A percentile compares a stretch with the other conserved stretches of the same genome.
Evolutionary conservation across 2,888 invertebrate genomes (phyloP).

Genomic region (Conops quadrifasciatus): DNA sequence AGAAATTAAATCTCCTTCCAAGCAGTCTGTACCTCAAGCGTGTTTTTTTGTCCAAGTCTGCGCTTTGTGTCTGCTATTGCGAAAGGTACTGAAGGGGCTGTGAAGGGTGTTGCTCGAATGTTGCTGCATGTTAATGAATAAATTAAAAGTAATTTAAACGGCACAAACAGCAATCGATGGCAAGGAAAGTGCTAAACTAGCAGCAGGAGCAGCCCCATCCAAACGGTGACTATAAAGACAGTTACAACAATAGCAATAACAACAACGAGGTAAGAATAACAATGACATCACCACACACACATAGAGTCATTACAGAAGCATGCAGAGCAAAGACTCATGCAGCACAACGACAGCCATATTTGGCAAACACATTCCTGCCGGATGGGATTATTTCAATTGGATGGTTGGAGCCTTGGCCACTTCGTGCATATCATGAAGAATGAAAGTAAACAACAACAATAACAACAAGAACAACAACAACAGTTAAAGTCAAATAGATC

Average conservation of each 20-base stretch:
- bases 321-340: too few relatives aligned
- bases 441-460: too few relatives aligned
- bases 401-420: not conserved
- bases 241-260: not conserved
- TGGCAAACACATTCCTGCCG: too few relatives aligned
- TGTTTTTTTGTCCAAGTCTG: not conserved
- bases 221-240: conserved; percentile 16
- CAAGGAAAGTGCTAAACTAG: not conserved
- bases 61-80: too few relatives aligned
- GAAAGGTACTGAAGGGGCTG: too few relatives aligned
- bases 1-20: not conserved
- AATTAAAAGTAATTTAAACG: conserved; percentile 37
- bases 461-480: not conserved
- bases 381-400: too few relatives aligned
- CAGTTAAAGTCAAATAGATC: conserved; percentile 20
- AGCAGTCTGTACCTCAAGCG: not conserved
- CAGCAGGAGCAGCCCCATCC: not conserved
- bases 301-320: not conserved
- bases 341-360: too few relatives aligned
- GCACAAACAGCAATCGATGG: conserved; percentile 18
- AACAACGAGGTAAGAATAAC: conserved; percentile 5
- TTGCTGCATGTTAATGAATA: conserved; percentile 36
- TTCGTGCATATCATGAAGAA: not conserved
- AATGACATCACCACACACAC: not conserved
- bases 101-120: too few relatives aligned